A percentile compares a stretch with the other conserved stretches of the same genome.
Evolutionary conservation across 2,797 vertebrate species (phyloP).

Genomic region (Chrosomus eos): DNA sequence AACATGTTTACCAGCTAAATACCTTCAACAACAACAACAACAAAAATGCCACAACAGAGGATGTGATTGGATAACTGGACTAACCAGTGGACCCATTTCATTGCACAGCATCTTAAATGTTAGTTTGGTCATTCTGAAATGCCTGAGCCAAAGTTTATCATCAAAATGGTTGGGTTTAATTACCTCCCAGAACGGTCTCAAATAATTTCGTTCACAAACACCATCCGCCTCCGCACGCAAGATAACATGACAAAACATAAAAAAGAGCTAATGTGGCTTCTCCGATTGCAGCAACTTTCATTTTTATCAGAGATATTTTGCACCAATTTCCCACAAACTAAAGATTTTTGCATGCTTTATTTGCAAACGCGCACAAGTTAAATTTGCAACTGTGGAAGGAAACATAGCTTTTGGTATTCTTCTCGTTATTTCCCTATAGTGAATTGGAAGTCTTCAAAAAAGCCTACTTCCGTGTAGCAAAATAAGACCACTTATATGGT

Average conservation of each 20-base stretch:
- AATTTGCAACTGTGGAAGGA: neutral
- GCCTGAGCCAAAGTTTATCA: neutral
- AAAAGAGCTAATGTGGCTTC: no score
- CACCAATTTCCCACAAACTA: neutral
- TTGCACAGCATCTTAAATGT: neutral
- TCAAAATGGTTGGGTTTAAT: neutral
- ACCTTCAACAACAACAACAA: neutral
- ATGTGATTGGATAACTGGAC: neutral
- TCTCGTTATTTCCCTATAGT: neutral
- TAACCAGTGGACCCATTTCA: neutral
- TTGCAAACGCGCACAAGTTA: neutral
- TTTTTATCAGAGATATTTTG: neutral
- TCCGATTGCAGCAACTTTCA: no score
- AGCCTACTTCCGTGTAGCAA: neutral
- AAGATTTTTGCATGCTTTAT: neutral
- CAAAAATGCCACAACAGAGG: neutral
- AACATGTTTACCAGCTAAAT: neutral
- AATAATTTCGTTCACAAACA: neutral
- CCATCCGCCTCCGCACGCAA: no score
- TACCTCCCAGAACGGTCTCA: neutral
- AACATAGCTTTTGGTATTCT: neutral
- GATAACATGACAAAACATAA: no score
- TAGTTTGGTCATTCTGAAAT: neutral
- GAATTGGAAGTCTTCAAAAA: neutral
- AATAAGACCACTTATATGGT: neutral